Evolutionary conservation across 2,888 invertebrate genomes (phyloP), one percentile per base, ranked within the genome.

Genomic region (Sthenelais limicola): DNA sequence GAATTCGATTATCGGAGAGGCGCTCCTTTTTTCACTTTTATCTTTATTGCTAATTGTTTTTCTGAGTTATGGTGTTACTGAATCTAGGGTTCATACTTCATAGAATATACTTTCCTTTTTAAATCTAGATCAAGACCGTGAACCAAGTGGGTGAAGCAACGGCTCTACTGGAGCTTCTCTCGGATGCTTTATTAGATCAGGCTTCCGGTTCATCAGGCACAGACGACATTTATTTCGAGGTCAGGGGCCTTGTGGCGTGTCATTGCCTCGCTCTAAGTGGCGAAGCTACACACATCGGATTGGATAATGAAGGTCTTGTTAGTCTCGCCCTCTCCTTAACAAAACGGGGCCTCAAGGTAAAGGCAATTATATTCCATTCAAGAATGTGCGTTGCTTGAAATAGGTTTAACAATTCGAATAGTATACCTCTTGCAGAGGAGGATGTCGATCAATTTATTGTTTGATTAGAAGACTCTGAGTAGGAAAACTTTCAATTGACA

Each of bases 111-210:
- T 24, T 4, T 9, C 4, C 51, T 51, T 51, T 51, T 18, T 5
- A 5, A 9, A 24, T 30, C 12, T 52, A 68, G 68, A 35, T 68
- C 21, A 49, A 68, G 68, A 68, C 68, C 4, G 30, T 30, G 26
- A 33, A 49, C 3, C 49, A 68, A 52, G 32, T 51, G 32, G 68
- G 68, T 5, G 68, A 68, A 30, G 68, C 68, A 2, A 18, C n/a
- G 51, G 51, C 51, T 4, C 26, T 68, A 7, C 32, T 49, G 18
- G 68, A 51, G 48, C 32, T 51, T n/a, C 4, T 68, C n/a, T 48
- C 51, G n/a, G 30, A 48, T 12, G 68, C 51, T 35, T 24, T 68
- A 3, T 24, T 68, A 4, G 7, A 21, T 7, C 24, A 12, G 43
- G 2, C 7, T 7, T 33, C 51, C 12, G n/a, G n/a, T 3, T 30